A percentile compares a stretch with the other conserved stretches of the same genome.
phyloP scores from a whole-genome alignment of 2,888 invertebrate species.

The Caenorhabditis sp. region DNA sequence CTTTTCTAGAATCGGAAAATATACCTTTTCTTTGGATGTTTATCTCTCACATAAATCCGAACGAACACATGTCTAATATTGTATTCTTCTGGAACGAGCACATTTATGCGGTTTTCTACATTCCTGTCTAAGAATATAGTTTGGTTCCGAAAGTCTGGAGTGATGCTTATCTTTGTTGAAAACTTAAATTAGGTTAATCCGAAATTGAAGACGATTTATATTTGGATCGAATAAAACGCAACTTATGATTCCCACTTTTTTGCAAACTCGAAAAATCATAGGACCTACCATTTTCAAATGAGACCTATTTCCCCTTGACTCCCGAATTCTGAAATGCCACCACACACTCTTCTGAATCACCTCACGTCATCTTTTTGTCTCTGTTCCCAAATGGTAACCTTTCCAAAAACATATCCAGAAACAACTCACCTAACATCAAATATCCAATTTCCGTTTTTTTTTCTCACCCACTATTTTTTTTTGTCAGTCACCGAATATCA shows the following conservation, averaged over 20 bases:
- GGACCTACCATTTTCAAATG: too few species aligned
- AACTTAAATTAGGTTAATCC: too few species aligned
- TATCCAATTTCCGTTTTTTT: slow-evolving; percentile 30
- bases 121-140: not conserved
- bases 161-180: too few species aligned
- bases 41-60: slow-evolving; percentile 23
- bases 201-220: too few species aligned
- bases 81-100: slow-evolving; percentile 1
- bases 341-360: not conserved
- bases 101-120: not conserved
- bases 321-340: too few species aligned
- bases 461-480: slow-evolving; percentile 29
- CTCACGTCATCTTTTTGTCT: not conserved
- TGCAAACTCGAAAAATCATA: too few species aligned
- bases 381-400: not conserved
- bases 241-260: too few species aligned
- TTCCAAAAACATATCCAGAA: not conserved
- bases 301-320: not conserved
- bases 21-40: not conserved
- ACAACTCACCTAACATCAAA: slow-evolving; percentile 3
- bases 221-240: too few species aligned
- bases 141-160: too few species aligned
- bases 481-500: not conserved
- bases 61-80: not conserved
- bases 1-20: not conserved